A percentile compares a stretch with the other conserved stretches of the same genome.
These are phyloP conservation scores for Nomada flava DNA, from an alignment of 2,888 invertebrate genomes.

Conservation along the genomic window DNA sequence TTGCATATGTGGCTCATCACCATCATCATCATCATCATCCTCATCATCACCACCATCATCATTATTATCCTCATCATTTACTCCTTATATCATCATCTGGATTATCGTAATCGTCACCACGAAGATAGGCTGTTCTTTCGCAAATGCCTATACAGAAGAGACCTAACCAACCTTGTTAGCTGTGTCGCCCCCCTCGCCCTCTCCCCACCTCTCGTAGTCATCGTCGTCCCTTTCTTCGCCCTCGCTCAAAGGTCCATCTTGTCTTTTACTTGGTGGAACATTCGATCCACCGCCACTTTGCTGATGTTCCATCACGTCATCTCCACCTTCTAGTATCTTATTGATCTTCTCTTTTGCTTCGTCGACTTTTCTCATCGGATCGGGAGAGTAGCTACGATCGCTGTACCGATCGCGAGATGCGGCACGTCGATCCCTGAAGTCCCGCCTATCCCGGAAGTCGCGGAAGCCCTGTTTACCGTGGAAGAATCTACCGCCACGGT, in stretches of 20 bases:
- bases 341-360: conserved; percentile 87
- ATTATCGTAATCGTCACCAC: conserved; percentile 68
- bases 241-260: conserved; percentile 86
- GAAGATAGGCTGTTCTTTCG: conserved; percentile 62
- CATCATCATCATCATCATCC: conserved; percentile 64
- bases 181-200: conserved; percentile 75
- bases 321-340: conserved; percentile 85
- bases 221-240: conserved; percentile 86
- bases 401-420: conserved; percentile 84
- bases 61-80: conserved; percentile 56
- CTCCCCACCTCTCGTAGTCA: conserved; percentile 82
- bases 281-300: conserved; percentile 66
- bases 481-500: conserved; percentile 81
- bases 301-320: conserved; percentile 74
- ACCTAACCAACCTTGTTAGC: conserved; percentile 81
- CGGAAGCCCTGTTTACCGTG: conserved; percentile 85
- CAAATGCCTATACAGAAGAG: conserved; percentile 70
- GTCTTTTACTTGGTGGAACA: conserved; percentile 82
- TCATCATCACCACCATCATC: conserved; percentile 50
- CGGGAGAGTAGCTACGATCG: conserved; percentile 85
- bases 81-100: conserved; percentile 61
- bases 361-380: conserved; percentile 85
- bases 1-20: conserved; percentile 69
- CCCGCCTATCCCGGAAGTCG: conserved; percentile 89
- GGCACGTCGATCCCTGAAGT: conserved; percentile 88